A percentile compares a stretch with the other conserved stretches of the same genome.
Conservation (phyloP, 2,113 vertebrate species). For the Solea solea region DNA sequence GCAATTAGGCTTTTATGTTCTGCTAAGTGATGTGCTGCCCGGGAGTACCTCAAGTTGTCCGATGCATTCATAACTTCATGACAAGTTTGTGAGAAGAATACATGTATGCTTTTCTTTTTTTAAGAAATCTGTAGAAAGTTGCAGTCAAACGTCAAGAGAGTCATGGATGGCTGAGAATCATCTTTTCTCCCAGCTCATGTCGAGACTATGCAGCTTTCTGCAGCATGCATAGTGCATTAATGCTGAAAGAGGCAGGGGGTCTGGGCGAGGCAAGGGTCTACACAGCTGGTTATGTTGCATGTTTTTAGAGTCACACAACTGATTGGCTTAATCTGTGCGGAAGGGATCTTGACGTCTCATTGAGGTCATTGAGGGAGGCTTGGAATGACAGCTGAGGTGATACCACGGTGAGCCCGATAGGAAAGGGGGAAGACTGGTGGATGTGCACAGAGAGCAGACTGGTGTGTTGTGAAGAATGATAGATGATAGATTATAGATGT, state of each 20-base stretch:
- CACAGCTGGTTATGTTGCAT: constrained; percentile 27
- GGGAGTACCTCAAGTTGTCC: neutral
- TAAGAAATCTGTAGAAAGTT: constrained; percentile 2
- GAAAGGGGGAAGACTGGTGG: constrained; percentile 25
- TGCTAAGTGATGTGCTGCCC: constrained; percentile 4
- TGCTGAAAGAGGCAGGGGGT: constrained; percentile 9
- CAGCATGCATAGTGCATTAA: constrained; percentile 2
- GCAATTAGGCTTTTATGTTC: neutral
- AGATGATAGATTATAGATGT: neutral
- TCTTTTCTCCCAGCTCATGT: constrained; percentile 6
- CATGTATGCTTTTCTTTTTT: neutral
- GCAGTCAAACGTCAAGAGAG: neutral
- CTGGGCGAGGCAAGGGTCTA: constrained; percentile 18
- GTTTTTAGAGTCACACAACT: constrained; percentile 47
- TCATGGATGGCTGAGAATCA: neutral
- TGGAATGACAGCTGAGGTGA: constrained; percentile 73
- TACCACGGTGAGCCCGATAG: constrained; percentile 47
- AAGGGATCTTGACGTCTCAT: constrained; percentile 56
- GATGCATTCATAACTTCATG: constrained; percentile 1
- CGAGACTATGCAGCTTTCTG: constrained; percentile 34
- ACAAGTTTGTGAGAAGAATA: neutral
- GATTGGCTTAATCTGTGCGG: constrained; percentile 52
- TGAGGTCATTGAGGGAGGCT: constrained; percentile 66
- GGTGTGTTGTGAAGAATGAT: neutral
- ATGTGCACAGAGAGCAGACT: constrained; percentile 3